Evolutionary conservation across 2,113 vertebrate genomes (phyloP).

Genomic region (Sebastes fasciatus): DNA sequence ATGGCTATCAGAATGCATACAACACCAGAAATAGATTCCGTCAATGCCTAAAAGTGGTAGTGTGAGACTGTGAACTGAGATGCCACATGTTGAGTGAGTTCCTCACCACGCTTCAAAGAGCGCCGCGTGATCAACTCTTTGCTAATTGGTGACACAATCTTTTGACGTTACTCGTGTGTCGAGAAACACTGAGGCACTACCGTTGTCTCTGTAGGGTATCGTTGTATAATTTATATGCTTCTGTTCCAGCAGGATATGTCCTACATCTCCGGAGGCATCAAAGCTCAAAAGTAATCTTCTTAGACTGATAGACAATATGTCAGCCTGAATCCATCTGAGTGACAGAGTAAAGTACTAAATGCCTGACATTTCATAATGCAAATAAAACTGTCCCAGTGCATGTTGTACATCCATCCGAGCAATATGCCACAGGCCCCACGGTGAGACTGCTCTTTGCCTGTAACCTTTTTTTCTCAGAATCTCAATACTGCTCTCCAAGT

Average conservation of each 20-base stretch:
- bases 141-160: conserved; percentile 54
- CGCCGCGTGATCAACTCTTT: conserved; percentile 45
- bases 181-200: conserved; percentile 15
- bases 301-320: conserved; percentile 45
- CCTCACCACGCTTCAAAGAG: conserved; percentile 51
- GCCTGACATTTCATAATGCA: conserved; percentile 78
- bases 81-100: conserved; percentile 47
- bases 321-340: conserved; percentile 38
- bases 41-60: conserved; percentile 35
- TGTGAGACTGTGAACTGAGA: conserved; percentile 52
- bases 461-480: conserved; percentile 63
- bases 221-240: conserved; percentile 25
- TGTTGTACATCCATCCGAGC: conserved; percentile 51
- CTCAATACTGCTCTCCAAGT: conserved; percentile 10
- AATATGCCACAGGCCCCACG: conserved; percentile 55
- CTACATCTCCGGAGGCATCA: conserved; percentile 8
- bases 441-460: conserved; percentile 53
- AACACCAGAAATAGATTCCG: conserved; percentile 44
- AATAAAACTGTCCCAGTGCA: conserved; percentile 55
- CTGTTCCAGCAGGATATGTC: conserved; percentile 34
- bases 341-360: conserved; percentile 53
- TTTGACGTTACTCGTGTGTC: neutral
- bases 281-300: conserved; percentile 43
- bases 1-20: conserved; percentile 36
- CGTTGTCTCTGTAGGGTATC: conserved; percentile 5